phyloP scores from a whole-genome alignment of 53 echinoderm and acorn worm genomes.

The Echinarachnius parma region DNA sequence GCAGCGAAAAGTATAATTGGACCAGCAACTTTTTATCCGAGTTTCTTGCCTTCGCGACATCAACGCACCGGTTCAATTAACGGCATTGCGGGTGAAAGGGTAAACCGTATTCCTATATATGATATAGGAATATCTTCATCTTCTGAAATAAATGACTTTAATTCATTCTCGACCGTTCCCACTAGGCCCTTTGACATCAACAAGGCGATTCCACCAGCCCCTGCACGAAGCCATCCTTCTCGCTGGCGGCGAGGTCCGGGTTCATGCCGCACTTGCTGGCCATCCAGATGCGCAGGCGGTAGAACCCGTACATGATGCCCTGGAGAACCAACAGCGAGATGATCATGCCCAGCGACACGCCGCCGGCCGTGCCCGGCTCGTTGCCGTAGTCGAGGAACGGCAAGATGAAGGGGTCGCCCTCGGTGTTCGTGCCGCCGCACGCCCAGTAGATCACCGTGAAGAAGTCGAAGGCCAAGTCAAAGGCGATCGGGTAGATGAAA shows the following conservation, averaged over 20 bases:
- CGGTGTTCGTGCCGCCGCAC: constrained; percentile 39
- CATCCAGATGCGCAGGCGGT: constrained; percentile 13
- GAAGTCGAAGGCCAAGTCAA: constrained; percentile 36
- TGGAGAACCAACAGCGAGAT: constrained; percentile 28
- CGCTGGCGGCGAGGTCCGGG: constrained; percentile 18
- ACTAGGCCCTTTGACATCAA: background rate
- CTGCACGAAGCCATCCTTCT: constrained; percentile 25
- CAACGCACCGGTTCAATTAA: too few species aligned
- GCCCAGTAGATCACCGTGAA: constrained; percentile 60
- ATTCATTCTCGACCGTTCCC: too few species aligned
- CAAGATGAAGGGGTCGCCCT: constrained; percentile 34
- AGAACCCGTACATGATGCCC: constrained; percentile 28
- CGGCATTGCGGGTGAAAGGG: too few species aligned
- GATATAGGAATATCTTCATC: too few species aligned
- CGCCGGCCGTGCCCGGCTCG: constrained; percentile 47
- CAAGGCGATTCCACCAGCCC: constrained; percentile 26
- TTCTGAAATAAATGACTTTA: too few species aligned
- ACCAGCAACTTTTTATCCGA: too few species aligned
- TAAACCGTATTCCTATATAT: too few species aligned
- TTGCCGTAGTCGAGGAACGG: constrained; percentile 49
- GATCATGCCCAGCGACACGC: constrained; percentile 28
- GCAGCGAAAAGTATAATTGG: too few species aligned
- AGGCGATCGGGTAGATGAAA: constrained; percentile 55
- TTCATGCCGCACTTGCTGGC: constrained; percentile 42
- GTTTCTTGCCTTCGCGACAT: too few species aligned